Evolutionary conservation across 2,797 vertebrate species (phyloP).

Genomic region (Rhinoraja longicauda): DNA sequence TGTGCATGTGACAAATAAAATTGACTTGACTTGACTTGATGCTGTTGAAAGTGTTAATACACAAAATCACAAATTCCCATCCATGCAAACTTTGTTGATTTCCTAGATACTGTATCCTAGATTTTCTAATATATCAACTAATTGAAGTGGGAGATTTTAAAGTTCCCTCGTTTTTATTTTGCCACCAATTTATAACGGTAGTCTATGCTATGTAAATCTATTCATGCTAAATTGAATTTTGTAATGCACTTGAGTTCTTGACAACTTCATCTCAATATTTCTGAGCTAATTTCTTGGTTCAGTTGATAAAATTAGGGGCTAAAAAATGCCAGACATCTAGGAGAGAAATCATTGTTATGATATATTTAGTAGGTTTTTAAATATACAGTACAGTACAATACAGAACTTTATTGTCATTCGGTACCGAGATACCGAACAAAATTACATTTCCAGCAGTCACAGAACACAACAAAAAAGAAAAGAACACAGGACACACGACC

Average conservation of each 20-base stretch:
- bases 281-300: conserved; percentile 22
- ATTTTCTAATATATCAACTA: no score
- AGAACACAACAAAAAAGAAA: no score
- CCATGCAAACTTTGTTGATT: background rate
- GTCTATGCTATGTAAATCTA: background rate
- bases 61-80: background rate
- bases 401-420: no score
- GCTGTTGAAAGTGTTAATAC: background rate
- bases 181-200: background rate
- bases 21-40: no score
- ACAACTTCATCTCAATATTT: background rate
- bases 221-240: background rate
- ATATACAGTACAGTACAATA: no score
- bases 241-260: background rate
- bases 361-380: conserved; percentile 1
- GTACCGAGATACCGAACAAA: no score
- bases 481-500: no score
- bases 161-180: background rate
- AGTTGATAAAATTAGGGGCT: background rate
- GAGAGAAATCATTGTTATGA: background rate
- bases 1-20: no score
- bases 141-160: background rate
- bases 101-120: background rate
- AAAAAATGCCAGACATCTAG: background rate
- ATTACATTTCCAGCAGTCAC: no score